Evolutionary conservation across 64 coral and sea anemone genomes (phyloP).

Genomic region (Stichodactyla helianthus): DNA sequence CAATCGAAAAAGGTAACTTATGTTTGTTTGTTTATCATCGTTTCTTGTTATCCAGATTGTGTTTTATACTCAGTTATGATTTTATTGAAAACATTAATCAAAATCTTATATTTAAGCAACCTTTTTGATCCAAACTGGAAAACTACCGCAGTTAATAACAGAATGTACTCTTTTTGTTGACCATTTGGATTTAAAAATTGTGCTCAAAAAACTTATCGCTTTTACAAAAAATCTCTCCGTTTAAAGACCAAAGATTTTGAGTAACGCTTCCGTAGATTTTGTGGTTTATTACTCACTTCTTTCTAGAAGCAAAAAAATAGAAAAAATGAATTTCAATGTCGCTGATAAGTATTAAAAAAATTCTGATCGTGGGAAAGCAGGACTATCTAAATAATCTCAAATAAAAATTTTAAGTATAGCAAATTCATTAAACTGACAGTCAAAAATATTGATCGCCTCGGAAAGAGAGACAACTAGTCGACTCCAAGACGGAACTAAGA

Average conservation of each 20-base stretch:
- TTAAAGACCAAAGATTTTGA: not conserved
- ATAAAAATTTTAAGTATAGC: not conserved
- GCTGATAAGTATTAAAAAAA: not conserved
- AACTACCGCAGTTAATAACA: not conserved
- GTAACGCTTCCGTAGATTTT: not conserved
- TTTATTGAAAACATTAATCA: conserved; percentile 9
- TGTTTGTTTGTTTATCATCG: not conserved
- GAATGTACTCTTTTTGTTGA: not conserved
- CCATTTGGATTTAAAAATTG: not conserved
- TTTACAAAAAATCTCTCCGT: not conserved
- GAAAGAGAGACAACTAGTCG: too few relatives aligned
- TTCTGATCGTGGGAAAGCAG: not conserved
- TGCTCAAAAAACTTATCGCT: not conserved
- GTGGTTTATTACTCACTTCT: not conserved
- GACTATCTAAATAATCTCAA: not conserved
- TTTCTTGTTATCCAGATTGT: not conserved
- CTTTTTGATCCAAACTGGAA: not conserved
- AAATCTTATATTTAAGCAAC: not conserved
- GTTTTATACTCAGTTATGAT: not conserved
- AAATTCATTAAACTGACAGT: not conserved
- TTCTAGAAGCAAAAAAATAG: not conserved
- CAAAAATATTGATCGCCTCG: not conserved
- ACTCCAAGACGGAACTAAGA: not conserved
- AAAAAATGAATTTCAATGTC: not conserved
- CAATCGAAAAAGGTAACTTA: not conserved